A percentile compares a stretch with the other conserved stretches of the same genome.
Evolutionary conservation across 2,888 invertebrate species (phyloP).

Genomic region (Athetis lepigone): DNA sequence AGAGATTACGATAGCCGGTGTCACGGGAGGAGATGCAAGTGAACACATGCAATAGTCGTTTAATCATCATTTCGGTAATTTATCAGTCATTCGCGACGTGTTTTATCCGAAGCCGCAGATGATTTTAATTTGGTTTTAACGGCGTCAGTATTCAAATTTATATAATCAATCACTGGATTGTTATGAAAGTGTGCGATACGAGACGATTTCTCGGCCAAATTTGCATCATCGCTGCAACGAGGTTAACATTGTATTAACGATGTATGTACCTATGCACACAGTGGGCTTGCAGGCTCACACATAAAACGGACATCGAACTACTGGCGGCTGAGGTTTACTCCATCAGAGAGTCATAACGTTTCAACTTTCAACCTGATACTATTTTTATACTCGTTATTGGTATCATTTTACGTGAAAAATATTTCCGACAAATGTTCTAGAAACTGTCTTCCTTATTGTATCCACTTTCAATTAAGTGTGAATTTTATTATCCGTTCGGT

Average conservation of each 20-base stretch:
- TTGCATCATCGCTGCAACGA: conserved; percentile 85
- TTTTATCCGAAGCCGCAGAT: conserved; percentile 86
- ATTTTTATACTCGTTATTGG: conserved; percentile 60
- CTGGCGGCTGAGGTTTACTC: conserved; percentile 53
- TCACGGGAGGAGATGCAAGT: conserved; percentile 53
- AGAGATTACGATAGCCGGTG: conserved; percentile 62
- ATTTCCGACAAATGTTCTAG: conserved; percentile 61
- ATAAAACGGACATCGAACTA: conserved; percentile 62
- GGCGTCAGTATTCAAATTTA: conserved; percentile 88
- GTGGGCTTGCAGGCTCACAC: conserved; percentile 39
- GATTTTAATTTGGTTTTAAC: conserved; percentile 89
- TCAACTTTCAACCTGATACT: conserved; percentile 51
- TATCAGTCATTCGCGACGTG: conserved; percentile 85
- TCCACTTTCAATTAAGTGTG: conserved; percentile 50
- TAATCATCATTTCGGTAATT: conserved; percentile 87
- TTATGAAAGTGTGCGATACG: conserved; percentile 89
- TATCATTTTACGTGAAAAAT: conserved; percentile 55
- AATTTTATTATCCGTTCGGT: conserved; percentile 58
- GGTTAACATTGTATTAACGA: conserved; percentile 69
- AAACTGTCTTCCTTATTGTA: conserved; percentile 60
- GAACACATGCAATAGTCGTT: conserved; percentile 79
- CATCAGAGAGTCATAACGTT: conserved; percentile 45
- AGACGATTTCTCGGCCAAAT: conserved; percentile 86
- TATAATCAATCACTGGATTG: conserved; percentile 89
- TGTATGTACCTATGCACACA: conserved; percentile 44